Conservation (phyloP, 1,140 invertebrate species). For the Thereuonema tuberculata region DNA sequence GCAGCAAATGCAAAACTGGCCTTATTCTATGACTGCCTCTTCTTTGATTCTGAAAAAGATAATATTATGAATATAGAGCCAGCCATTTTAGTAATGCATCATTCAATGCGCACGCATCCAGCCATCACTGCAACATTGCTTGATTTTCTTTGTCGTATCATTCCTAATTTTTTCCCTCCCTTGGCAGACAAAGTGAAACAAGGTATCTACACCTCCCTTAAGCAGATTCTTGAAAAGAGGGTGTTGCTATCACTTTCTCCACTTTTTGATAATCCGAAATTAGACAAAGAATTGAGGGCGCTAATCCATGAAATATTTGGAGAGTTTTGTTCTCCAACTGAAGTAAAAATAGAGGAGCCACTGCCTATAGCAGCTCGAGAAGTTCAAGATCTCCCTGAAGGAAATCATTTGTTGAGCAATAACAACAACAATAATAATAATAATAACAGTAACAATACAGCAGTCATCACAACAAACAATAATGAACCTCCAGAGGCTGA, state of each 20-base stretch:
- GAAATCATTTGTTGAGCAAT: not conserved
- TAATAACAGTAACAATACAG: slow-evolving; percentile 16
- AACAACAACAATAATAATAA: slow-evolving; percentile 14
- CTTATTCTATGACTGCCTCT: slow-evolving; percentile 94
- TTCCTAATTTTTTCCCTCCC: slow-evolving; percentile 79
- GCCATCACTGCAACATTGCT: slow-evolving; percentile 84
- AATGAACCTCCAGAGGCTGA: slow-evolving; percentile 40
- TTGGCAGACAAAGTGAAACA: slow-evolving; percentile 67
- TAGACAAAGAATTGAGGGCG: slow-evolving; percentile 72
- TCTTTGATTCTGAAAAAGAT: slow-evolving; percentile 88
- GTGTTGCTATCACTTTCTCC: slow-evolving; percentile 77
- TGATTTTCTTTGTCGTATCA: slow-evolving; percentile 89
- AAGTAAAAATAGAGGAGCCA: slow-evolving; percentile 5
- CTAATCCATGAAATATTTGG: slow-evolving; percentile 80
- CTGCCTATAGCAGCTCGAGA: slow-evolving; percentile 1
- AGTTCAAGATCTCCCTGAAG: not conserved
- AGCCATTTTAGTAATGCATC: slow-evolving; percentile 95
- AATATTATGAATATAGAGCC: slow-evolving; percentile 99
- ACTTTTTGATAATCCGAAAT: slow-evolving; percentile 81
- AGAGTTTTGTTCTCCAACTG: slow-evolving; percentile 59
- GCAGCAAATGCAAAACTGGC: slow-evolving; percentile 91
- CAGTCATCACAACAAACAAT: slow-evolving; percentile 32
- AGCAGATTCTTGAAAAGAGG: slow-evolving; percentile 86
- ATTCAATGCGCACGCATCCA: slow-evolving; percentile 90
- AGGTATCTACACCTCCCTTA: slow-evolving; percentile 82